Conservation (phyloP, 2,888 invertebrate genomes). For the Ectemnius continuus region DNA sequence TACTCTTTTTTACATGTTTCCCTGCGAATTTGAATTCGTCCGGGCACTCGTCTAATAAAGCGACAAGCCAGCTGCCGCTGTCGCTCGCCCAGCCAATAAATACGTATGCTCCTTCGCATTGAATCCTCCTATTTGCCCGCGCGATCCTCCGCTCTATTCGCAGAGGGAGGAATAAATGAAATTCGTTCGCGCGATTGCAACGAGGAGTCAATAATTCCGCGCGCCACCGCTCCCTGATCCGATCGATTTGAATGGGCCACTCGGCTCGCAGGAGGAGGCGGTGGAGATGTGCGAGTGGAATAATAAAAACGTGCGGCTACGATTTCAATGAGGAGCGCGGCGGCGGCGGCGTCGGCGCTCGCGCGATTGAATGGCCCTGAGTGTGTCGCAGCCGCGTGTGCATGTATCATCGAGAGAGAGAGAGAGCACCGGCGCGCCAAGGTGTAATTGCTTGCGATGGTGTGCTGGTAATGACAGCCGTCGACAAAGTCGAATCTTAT, state of each 20-base stretch:
- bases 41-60: not conserved
- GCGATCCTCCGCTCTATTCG: too few relatives aligned
- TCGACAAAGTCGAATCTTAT: constrained; percentile 47
- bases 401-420: constrained; percentile 24
- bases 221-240: too few relatives aligned
- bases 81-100: not conserved
- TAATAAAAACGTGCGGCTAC: constrained; percentile 18
- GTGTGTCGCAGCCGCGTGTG: not conserved
- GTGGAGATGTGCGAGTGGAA: constrained; percentile 7
- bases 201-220: too few relatives aligned
- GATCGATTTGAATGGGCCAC: too few relatives aligned
- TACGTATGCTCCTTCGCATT: not conserved
- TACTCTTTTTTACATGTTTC: constrained; percentile 40
- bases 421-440: too few relatives aligned
- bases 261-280: too few relatives aligned
- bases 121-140: not conserved
- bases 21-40: constrained; percentile 25
- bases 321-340: constrained; percentile 19
- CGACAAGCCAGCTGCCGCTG: not conserved
- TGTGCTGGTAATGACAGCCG: constrained; percentile 34
- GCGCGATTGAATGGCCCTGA: constrained; percentile 24
- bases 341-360: too few relatives aligned
- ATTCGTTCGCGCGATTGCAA: too few relatives aligned
- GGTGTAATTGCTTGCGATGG: constrained; percentile 12
- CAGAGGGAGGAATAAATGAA: too few relatives aligned